Evolutionary conservation across 2,888 invertebrate genomes (phyloP).

Genomic region (Pollenia angustigena): DNA sequence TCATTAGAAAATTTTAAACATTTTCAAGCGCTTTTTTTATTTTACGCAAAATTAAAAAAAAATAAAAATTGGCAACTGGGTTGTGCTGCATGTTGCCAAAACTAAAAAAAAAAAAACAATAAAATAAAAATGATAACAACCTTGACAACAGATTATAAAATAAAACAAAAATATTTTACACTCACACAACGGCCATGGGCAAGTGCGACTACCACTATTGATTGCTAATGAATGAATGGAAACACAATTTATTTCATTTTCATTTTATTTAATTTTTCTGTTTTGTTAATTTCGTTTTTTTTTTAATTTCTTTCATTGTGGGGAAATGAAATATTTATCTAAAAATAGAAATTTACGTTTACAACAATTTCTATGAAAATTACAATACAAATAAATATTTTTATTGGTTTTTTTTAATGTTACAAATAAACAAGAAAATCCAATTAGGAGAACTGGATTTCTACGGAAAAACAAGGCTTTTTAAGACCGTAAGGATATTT

Average conservation of each 20-base stretch:
- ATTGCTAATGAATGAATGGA: background rate
- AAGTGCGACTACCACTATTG: slow-evolving; percentile 11
- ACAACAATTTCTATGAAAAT: background rate
- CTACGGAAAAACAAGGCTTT: too few relatives aligned
- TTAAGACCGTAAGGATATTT: too few relatives aligned
- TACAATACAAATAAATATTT: background rate
- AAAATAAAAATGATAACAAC: slow-evolving; percentile 28
- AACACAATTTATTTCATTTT: slow-evolving; percentile 13
- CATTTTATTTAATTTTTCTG: background rate
- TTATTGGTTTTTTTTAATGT: background rate
- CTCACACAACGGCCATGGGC: slow-evolving; percentile 3
- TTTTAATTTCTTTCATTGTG: slow-evolving; percentile 15
- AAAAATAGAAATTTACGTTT: slow-evolving; percentile 4
- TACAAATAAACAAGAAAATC: too few relatives aligned
- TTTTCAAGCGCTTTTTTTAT: background rate
- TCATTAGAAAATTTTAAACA: background rate
- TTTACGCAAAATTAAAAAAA: slow-evolving; percentile 19
- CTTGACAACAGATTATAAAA: slow-evolving; percentile 55
- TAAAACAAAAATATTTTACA: slow-evolving; percentile 26
- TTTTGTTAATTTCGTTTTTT: background rate
- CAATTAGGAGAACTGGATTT: too few relatives aligned
- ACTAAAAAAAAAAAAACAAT: background rate
- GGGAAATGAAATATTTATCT: background rate
- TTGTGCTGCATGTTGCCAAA: slow-evolving; percentile 46
- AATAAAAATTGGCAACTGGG: slow-evolving; percentile 37